Evolutionary conservation across 2,113 vertebrate species (phyloP), one percentile per base, ranked within the genome.

Genomic region (Leptobrachium ailaonicum): DNA sequence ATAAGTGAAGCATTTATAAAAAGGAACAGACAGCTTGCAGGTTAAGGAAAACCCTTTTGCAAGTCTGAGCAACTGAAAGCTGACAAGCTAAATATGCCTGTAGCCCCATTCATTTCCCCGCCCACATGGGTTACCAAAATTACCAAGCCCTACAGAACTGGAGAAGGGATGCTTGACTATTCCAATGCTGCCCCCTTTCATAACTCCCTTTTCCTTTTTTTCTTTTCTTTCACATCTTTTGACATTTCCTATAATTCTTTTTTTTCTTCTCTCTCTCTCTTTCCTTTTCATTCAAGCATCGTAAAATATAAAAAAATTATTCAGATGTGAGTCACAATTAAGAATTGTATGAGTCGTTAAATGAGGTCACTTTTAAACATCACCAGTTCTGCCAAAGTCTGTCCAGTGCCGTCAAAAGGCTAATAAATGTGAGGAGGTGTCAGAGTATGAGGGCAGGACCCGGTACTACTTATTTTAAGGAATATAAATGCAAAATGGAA

Each of bases 81-180:
- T 75, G 79, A 81, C 79, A 81, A 75, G 79, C 79, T 81, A 75
- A 80, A 81, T 81, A 81, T 81, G 79, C 79, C 79, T 81, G 79
- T 81, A 81, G 79, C 72, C 71, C 79, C 69, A 81, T 81, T 75
- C 72, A 81, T 75, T 67, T 81, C 79, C 79, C 79, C 79, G 79
- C 79, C 79, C 79, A 81, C 79, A 75, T 75, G 71, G 72, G 79
- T 81, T 81, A 73, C 79, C 79, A 81, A 81, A 81, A 81, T 81
- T 75, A 81, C 79, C 79, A 74, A 81, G 79, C 79, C 71, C 79
- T 81, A 69, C 64, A 81, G 71, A 75, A 54, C 54, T 60, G 41
- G 72, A 74, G 53, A 81, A 69, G 71, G 54, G 71, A 81, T 81
- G 44, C 72, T 80, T 66, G 40, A 66, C 78, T 80, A 73, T 73